Conservation (phyloP, 2,888 invertebrate genomes). For the Amphipyra tragopoginis region DNA sequence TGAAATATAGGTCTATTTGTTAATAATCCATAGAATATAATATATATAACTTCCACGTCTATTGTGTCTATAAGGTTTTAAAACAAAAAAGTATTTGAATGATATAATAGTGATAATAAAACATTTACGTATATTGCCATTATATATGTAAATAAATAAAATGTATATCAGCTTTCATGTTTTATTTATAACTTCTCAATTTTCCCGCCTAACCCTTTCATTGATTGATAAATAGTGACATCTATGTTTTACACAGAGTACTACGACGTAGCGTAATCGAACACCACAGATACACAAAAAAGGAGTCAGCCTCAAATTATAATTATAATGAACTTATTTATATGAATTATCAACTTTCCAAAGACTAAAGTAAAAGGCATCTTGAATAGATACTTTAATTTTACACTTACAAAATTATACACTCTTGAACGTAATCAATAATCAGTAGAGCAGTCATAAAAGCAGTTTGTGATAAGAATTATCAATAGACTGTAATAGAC, state of each 20-base stretch:
- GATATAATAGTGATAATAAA: slow-evolving; percentile 67
- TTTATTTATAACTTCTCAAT: slow-evolving; percentile 58
- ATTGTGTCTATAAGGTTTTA: slow-evolving; percentile 68
- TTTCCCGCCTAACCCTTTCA: slow-evolving; percentile 30
- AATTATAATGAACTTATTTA: too few relatives aligned
- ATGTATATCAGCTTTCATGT: slow-evolving; percentile 78
- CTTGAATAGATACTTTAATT: too few relatives aligned
- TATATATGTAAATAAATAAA: slow-evolving; percentile 81
- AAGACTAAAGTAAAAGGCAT: too few relatives aligned
- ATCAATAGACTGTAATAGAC: slow-evolving; percentile 1
- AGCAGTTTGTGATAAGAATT: slow-evolving; percentile 26
- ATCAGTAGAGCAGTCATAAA: not conserved
- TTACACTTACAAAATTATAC: too few relatives aligned
- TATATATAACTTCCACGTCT: slow-evolving; percentile 64
- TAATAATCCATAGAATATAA: slow-evolving; percentile 48
- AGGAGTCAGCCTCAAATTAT: too few relatives aligned
- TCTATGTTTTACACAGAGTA: slow-evolving; percentile 27
- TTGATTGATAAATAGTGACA: slow-evolving; percentile 40
- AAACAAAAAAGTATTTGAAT: slow-evolving; percentile 67
- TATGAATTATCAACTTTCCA: too few relatives aligned
- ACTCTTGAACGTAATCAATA: not conserved
- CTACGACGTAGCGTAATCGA: slow-evolving; percentile 8
- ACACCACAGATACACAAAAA: slow-evolving; percentile 29
- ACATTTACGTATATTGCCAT: slow-evolving; percentile 69
- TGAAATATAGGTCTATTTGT: slow-evolving; percentile 44